These are phyloP conservation scores for Cryptosula pallasiana DNA, from an alignment of 2,888 invertebrate species.

Conservation along the genomic window DNA sequence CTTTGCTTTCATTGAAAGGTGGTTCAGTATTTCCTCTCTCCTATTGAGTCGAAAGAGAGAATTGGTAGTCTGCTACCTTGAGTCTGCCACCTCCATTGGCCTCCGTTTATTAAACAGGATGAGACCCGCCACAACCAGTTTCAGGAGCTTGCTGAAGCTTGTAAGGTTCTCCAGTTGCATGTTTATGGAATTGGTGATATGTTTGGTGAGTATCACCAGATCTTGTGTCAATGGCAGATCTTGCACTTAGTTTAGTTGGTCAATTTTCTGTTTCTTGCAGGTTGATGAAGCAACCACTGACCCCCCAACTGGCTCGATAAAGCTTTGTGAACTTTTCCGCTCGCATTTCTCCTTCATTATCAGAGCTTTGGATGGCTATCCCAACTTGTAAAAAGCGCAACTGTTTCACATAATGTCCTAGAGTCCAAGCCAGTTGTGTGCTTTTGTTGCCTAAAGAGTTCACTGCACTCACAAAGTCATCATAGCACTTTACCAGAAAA, in stretches of 20 bases:
- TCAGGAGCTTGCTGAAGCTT: background rate
- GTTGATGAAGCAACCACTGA: background rate
- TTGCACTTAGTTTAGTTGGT: background rate
- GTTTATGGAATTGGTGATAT: background rate
- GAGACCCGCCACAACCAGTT: background rate
- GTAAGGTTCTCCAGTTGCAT: background rate
- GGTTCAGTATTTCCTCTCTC: background rate
- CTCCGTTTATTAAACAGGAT: background rate
- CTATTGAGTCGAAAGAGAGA: background rate
- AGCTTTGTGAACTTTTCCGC: background rate
- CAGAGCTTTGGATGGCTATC: background rate
- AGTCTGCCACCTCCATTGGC: background rate
- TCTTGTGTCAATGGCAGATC: background rate
- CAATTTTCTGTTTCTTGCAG: background rate
- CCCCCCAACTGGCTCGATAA: background rate
- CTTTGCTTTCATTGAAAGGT: background rate
- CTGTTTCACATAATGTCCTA: background rate
- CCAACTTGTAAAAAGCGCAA: background rate
- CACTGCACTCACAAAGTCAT: background rate
- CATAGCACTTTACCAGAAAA: background rate
- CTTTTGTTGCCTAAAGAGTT: background rate
- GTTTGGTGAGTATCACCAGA: too few relatives aligned
- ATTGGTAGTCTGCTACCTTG: background rate
- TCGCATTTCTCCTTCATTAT: background rate
- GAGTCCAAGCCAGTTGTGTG: background rate